phyloP scores from a whole-genome alignment of 2,888 invertebrate genomes.

The Drosophila limbata region DNA sequence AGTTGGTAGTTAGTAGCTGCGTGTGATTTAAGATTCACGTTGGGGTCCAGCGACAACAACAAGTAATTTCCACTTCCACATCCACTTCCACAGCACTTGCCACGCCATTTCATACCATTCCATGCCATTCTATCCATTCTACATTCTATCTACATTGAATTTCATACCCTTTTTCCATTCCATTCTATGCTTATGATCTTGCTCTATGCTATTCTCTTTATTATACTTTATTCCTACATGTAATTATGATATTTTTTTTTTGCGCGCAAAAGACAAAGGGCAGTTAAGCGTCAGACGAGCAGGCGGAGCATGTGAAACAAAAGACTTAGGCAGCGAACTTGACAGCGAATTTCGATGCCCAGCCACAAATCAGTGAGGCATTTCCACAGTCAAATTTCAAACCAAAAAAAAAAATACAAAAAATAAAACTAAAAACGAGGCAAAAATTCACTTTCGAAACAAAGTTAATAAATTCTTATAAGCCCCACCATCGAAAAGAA shows the following conservation, averaged over 20 bases:
- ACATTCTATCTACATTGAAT: constrained; percentile 21
- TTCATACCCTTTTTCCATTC: constrained; percentile 33
- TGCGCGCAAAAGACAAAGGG: constrained; percentile 65
- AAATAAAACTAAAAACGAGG: constrained; percentile 31
- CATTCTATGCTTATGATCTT: constrained; percentile 20
- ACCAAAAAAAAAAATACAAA: not conserved
- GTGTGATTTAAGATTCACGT: constrained; percentile 48
- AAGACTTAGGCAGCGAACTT: constrained; percentile 66
- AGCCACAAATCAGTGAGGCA: constrained; percentile 45
- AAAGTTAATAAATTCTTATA: constrained; percentile 53
- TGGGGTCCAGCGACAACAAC: constrained; percentile 40
- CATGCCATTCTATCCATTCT: constrained; percentile 1
- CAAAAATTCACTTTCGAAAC: constrained; percentile 65
- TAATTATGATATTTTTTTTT: constrained; percentile 61
- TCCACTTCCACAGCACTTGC: constrained; percentile 51
- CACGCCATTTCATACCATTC: constrained; percentile 14
- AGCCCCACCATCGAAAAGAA: constrained; percentile 38
- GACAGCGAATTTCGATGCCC: constrained; percentile 34
- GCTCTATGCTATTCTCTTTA: constrained; percentile 42
- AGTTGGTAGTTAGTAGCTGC: constrained; percentile 29
- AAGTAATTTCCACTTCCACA: constrained; percentile 63
- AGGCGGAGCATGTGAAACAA: constrained; percentile 60
- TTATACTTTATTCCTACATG: constrained; percentile 59
- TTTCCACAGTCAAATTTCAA: constrained; percentile 2
- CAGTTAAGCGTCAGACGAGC: constrained; percentile 59